These are phyloP conservation scores for Sander lucioperca DNA, from an alignment of 2,113 vertebrate species.

Conservation along the genomic window DNA sequence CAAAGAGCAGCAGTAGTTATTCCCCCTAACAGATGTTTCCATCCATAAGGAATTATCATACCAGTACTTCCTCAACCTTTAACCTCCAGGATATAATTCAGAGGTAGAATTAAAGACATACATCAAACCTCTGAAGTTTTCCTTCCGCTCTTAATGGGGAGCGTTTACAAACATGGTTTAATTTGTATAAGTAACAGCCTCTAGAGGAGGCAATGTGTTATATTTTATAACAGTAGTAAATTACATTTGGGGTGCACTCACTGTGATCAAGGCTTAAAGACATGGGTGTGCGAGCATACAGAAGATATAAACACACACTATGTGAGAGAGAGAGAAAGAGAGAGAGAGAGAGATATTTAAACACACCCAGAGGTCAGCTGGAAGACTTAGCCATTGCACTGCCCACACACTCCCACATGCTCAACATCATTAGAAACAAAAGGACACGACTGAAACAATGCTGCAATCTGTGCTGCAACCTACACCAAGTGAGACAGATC, in stretches of 20 bases:
- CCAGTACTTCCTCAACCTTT: slow-evolving; percentile 36
- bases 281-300: slow-evolving; percentile 3
- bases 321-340: not conserved
- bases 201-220: slow-evolving; percentile 35
- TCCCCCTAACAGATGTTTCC: slow-evolving; percentile 26
- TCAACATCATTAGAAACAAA: slow-evolving; percentile 76
- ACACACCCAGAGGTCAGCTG: slow-evolving; percentile 65
- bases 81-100: slow-evolving; percentile 28
- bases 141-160: slow-evolving; percentile 2
- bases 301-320: slow-evolving; percentile 25
- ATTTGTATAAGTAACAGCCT: slow-evolving; percentile 79
- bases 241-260: slow-evolving; percentile 57
- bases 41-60: slow-evolving; percentile 11
- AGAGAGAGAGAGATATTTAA: slow-evolving; percentile 47
- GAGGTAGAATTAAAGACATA: slow-evolving; percentile 18
- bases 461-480: slow-evolving; percentile 58
- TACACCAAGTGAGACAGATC: slow-evolving; percentile 26
- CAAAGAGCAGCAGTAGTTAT: slow-evolving; percentile 11
- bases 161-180: slow-evolving; percentile 61
- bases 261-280: slow-evolving; percentile 50
- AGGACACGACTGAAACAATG: slow-evolving; percentile 63
- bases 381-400: slow-evolving; percentile 54
- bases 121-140: slow-evolving; percentile 32
- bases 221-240: slow-evolving; percentile 70
- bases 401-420: slow-evolving; percentile 77